phyloP scores from a whole-genome alignment of 2,113 vertebrate genomes.

The Egretta garzetta region DNA sequence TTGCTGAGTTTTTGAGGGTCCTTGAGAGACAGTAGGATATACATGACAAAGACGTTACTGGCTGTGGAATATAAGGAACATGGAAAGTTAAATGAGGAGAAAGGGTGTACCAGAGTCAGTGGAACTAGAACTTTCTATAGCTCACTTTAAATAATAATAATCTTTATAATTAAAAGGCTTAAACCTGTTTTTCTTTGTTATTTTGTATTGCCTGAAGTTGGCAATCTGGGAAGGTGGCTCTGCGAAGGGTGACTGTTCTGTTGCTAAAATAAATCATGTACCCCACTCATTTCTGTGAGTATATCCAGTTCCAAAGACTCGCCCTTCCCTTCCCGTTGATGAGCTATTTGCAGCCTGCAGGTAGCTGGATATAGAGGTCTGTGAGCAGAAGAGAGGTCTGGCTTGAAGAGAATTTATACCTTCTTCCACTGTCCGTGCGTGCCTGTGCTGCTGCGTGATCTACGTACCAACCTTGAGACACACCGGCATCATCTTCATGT shows the following conservation, averaged over 20 bases:
- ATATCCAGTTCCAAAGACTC: not conserved
- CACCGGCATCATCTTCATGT: not conserved
- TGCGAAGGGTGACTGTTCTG: not conserved
- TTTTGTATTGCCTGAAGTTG: not conserved
- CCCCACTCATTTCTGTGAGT: not conserved
- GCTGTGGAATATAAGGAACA: not conserved
- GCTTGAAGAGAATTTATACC: not conserved
- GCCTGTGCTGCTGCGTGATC: not conserved
- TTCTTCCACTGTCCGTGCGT: not conserved
- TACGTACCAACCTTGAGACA: not conserved
- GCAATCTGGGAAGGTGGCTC: not conserved
- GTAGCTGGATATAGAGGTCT: not conserved
- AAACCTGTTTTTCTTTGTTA: not conserved
- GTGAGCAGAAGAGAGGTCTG: not conserved
- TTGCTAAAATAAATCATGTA: not conserved
- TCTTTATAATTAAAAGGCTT: not conserved
- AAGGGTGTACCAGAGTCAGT: not conserved
- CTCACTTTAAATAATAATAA: not conserved
- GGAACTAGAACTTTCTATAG: not conserved
- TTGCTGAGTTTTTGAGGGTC: not conserved
- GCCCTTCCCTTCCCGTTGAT: not conserved
- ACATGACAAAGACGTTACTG: not conserved
- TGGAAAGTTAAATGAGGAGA: not conserved
- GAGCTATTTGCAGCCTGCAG: not conserved
- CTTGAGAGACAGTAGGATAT: not conserved